These are phyloP conservation scores for Ichneumoninae sp. DNA, from an alignment of 2,888 invertebrate genomes.

Conservation along the genomic window DNA sequence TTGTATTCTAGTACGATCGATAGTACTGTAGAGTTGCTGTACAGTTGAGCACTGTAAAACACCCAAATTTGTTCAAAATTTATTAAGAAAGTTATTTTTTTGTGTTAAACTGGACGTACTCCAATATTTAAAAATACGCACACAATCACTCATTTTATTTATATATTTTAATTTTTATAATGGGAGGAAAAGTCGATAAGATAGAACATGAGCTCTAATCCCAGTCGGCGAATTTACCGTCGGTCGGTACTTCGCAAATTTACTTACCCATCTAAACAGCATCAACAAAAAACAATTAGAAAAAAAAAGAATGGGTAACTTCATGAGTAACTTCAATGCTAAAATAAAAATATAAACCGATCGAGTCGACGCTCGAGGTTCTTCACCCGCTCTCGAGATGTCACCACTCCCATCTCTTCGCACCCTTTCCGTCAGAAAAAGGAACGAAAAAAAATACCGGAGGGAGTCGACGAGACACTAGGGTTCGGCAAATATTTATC, in stretches of 20 bases:
- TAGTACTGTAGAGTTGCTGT: too few species aligned
- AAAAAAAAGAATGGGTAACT: too few species aligned
- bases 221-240: neutral
- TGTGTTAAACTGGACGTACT: too few species aligned
- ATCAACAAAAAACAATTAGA: too few species aligned
- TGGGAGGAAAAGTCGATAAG: conserved; percentile 1
- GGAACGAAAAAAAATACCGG: neutral
- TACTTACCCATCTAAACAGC: too few species aligned
- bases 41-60: too few species aligned
- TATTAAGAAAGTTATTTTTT: too few species aligned
- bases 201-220: conserved; percentile 19
- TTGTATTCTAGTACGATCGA: too few species aligned
- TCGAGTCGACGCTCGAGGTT: conserved; percentile 27
- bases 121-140: too few species aligned
- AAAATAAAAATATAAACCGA: neutral
- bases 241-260: neutral
- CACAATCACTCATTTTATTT: neutral
- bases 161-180: neutral
- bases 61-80: too few species aligned
- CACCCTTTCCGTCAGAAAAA: neutral
- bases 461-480: neutral
- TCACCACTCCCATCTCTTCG: conserved; percentile 9
- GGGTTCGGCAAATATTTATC: conserved; percentile 15
- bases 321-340: too few species aligned
- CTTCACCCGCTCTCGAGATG: conserved; percentile 33